A percentile compares a stretch with the other conserved stretches of the same genome.
Conservation (phyloP, 2,888 invertebrate species). For the Nephrotoma guestfalica region DNA sequence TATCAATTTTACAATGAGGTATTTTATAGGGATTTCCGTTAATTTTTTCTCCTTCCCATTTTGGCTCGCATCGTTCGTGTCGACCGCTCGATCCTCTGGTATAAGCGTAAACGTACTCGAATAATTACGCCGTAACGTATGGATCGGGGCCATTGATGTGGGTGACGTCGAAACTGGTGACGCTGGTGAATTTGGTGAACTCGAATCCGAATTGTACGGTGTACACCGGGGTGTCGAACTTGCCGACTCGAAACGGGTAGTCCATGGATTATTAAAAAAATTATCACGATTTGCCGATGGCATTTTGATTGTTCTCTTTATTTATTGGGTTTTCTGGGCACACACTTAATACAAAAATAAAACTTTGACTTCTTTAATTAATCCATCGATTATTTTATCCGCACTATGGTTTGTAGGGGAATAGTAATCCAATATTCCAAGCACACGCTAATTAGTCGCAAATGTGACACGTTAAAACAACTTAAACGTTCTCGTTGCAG, state of each 20-base stretch:
- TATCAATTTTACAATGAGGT: slow-evolving; percentile 35
- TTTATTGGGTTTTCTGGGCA: not conserved
- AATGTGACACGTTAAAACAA: not conserved
- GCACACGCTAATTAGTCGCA: not conserved
- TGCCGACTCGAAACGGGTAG: not conserved
- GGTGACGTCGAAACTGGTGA: slow-evolving; percentile 35
- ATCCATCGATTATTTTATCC: not conserved
- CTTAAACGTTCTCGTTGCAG: not conserved
- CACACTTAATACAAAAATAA: not conserved
- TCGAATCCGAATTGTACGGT: slow-evolving; percentile 11
- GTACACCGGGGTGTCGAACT: slow-evolving; percentile 10
- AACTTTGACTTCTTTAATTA: not conserved
- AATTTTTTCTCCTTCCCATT: slow-evolving; percentile 33
- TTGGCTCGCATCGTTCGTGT: slow-evolving; percentile 10
- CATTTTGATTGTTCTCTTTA: not conserved
- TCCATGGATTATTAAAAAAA: not conserved
- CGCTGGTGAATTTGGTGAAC: slow-evolving; percentile 16
- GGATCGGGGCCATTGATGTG: slow-evolving; percentile 41
- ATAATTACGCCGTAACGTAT: slow-evolving; percentile 39
- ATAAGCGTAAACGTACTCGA: slow-evolving; percentile 43
- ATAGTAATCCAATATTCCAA: not conserved
- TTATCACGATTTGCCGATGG: not conserved
- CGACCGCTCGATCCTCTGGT: slow-evolving; percentile 42
- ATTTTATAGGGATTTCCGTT: slow-evolving; percentile 11
- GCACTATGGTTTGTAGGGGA: not conserved